Conservation (phyloP, 2,888 invertebrate species). For the Pollenia amentaria region DNA sequence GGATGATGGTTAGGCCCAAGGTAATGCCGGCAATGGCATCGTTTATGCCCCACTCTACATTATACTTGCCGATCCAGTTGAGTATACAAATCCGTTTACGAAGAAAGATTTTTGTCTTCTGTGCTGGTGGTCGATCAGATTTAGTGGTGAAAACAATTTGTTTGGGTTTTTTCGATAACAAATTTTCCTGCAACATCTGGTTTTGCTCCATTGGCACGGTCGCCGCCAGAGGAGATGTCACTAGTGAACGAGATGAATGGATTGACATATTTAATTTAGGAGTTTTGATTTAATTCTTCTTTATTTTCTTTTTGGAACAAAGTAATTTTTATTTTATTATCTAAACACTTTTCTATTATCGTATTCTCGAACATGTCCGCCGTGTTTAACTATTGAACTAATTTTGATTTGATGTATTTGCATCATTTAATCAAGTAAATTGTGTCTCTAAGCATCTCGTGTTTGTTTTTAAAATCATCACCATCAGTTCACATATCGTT, state of each 20-base stretch:
- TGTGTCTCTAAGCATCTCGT: constrained; percentile 21
- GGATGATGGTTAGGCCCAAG: constrained; percentile 95
- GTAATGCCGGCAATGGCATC: constrained; percentile 95
- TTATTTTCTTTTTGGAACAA: not conserved
- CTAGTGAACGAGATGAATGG: constrained; percentile 49
- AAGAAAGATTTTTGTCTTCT: constrained; percentile 70
- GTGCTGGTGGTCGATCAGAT: constrained; percentile 34
- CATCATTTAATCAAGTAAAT: constrained; percentile 29
- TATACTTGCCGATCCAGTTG: constrained; percentile 81
- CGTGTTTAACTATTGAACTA: constrained; percentile 43
- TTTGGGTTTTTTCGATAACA: constrained; percentile 52
- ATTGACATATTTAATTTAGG: constrained; percentile 39
- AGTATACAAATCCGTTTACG: constrained; percentile 77
- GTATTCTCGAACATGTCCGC: constrained; percentile 21
- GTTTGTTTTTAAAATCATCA: constrained; percentile 56
- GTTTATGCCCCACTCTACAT: constrained; percentile 86
- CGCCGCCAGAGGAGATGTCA: constrained; percentile 35
- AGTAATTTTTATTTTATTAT: constrained; percentile 6
- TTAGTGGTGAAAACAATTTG: constrained; percentile 63
- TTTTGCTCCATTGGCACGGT: constrained; percentile 46
- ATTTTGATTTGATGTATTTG: constrained; percentile 35
- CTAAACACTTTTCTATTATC: constrained; percentile 19
- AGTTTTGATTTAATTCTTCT: not conserved
- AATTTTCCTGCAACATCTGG: constrained; percentile 42
- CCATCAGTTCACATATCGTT: constrained; percentile 37